Base-by-base conservation (phyloP, 2,888 invertebrate genomes). In the Ditula angustiorana region DNA sequence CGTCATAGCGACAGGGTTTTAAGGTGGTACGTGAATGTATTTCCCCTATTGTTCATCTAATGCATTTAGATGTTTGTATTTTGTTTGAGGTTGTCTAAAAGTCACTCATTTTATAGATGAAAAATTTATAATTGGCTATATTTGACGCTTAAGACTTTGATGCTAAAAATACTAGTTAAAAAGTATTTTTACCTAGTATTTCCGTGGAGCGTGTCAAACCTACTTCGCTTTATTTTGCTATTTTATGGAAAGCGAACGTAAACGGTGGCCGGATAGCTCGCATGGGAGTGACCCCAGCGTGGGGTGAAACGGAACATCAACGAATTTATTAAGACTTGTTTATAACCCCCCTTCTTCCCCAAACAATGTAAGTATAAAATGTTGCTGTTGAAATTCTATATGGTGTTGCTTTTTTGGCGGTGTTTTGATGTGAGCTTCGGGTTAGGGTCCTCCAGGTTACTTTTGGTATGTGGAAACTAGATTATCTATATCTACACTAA, bases 291-390 rank as follows among this genome's bases (percentile, higher is more conserved):
- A 64, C 63, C 63, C 50, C 26, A 5, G 58, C 33, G 47, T 41
- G 33, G 57, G 62, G 62, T 16, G 52, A 52, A 44, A 28, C 53
- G 33, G 52, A 63, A 63, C 62, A 63, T 57, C 50, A 50, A 41
- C 58, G 58, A 64, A 58, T 64, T 64, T 64, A 64, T 64, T 64
- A 58, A 52, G 57, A 58, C 46, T 47, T 64, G 58, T 64, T 59
- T 64, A 64, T 64, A 59, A 46, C 59, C 44, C 58, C 60, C 58
- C 53, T 52, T 41, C 46, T 59, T 23, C 58, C 56, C 49, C 13
- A 44, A 63, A 58, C 63, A 57, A 46, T 57, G 44, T 63, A 35
- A 50, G 41, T 50, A 58, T 63, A 58, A 52, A 26, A 52, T 58
- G 57, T 61, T 28, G 59, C 26, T 30, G 50, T 30, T 50, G 16